Evolutionary conservation across 2,113 vertebrate genomes (phyloP), one percentile per base, ranked within the genome.

Genomic region (Arvicanthis niloticus): DNA sequence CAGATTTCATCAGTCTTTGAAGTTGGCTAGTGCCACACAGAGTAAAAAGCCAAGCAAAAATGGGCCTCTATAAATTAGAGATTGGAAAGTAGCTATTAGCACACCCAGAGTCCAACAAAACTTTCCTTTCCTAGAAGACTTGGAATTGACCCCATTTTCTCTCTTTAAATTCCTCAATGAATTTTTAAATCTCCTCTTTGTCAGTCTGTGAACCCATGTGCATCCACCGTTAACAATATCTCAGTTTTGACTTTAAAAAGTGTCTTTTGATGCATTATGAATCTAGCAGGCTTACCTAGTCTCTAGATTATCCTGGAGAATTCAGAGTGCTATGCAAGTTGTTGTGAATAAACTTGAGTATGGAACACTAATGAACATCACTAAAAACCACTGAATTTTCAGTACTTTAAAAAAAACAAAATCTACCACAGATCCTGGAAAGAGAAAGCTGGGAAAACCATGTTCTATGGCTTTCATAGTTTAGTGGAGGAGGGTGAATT

Each of bases 1-100:
- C 75, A 88, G 91, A 94, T 97, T 97, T 96, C 95, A 96, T 97
- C 96, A 96, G 42, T 95, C 93, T 95, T 93, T 95, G 95, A 89
- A 93, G 95, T 89, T 96, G 96, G 84, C 95, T 53, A 70, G 89
- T 42, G 42, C 87, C 93, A 60, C 65, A 75, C 5, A 70, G 91
- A 93, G 51, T 88, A 92, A 96, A 93, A 95, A 95, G 88, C 85
- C 73, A 91, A 96, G 95, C n/a, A 91, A 80, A 95, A 97, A 82
- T 26, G 65, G 68, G 29, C 72, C 73, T 91, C 56, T 89, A 26
- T 91, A 95, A 93, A 94, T 97, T 95, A 96, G 89, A 95, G 89
- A 65, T 84, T 51, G 84, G 95, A 84, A 96, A 94, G 84, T 56
- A 94, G 48, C 70, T 85, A 84, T 91, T 93, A 96, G 87, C 80